Evolutionary conservation across 1,140 invertebrate species (phyloP).

Genomic region (Drosophila eugracilis): DNA sequence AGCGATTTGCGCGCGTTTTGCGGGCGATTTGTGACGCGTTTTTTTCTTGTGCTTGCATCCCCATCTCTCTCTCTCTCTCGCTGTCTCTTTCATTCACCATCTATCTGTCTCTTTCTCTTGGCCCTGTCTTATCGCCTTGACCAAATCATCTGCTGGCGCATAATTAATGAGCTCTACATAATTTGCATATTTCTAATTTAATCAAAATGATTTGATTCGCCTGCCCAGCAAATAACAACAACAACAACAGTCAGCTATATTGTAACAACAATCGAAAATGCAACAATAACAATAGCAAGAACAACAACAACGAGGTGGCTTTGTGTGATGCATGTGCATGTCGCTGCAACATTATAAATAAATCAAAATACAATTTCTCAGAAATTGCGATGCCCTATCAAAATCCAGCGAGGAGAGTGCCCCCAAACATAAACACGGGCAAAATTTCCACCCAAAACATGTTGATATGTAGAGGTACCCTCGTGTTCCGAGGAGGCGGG

Average conservation of each 20-base stretch:
- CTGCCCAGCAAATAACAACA: constrained; percentile 16
- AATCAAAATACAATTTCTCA: constrained; percentile 85
- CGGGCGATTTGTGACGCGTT: constrained; percentile 23
- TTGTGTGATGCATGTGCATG: constrained; percentile 70
- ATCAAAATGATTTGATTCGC: constrained; percentile 75
- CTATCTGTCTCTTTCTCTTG: neutral
- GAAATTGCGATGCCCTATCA: constrained; percentile 84
- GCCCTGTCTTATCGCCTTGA: constrained; percentile 34
- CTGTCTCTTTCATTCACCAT: constrained; percentile 6
- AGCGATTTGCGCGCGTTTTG: constrained; percentile 43
- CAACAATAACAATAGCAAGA: constrained; percentile 12
- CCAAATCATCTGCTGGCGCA: constrained; percentile 56
- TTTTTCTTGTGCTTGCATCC: constrained; percentile 34
- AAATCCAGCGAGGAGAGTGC: constrained; percentile 56
- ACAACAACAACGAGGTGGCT: constrained; percentile 7
- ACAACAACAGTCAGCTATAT: constrained; percentile 38
- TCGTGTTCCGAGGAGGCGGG: constrained; percentile 11
- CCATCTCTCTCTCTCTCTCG: constrained; percentile 11
- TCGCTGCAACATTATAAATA: constrained; percentile 84
- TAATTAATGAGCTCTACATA: constrained; percentile 73
- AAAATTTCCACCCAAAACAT: constrained; percentile 78
- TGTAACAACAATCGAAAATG: constrained; percentile 32
- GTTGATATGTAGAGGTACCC: constrained; percentile 46
- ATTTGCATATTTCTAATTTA: constrained; percentile 84
- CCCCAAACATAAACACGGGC: constrained; percentile 57